Conservation (phyloP, 2,888 invertebrate genomes). For the Caradrina kadenii region DNA sequence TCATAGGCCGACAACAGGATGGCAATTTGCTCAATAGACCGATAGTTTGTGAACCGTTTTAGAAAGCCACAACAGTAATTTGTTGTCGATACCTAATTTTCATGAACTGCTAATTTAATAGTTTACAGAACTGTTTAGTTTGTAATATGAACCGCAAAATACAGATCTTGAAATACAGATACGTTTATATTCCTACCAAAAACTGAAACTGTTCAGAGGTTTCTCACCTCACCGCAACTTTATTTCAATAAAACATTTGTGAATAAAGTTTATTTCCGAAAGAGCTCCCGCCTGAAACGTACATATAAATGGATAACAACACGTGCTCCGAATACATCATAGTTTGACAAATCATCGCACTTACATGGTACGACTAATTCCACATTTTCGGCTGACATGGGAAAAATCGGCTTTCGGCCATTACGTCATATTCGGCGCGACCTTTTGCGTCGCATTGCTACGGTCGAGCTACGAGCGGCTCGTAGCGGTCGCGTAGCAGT, state of each 20-base stretch:
- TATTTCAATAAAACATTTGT: conserved; percentile 4
- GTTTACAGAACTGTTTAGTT: background rate
- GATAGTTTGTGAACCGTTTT: conserved; percentile 22
- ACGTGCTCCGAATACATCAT: conserved; percentile 40
- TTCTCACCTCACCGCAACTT: conserved; percentile 1
- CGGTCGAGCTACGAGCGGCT: conserved; percentile 71
- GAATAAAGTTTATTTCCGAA: conserved; percentile 2
- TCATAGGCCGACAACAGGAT: conserved; percentile 28
- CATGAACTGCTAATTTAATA: conserved; percentile 8
- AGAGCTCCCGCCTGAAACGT: conserved; percentile 4
- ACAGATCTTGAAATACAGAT: background rate
- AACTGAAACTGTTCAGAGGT: background rate
- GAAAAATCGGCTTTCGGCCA: conserved; percentile 55
- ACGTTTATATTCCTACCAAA: background rate
- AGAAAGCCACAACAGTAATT: conserved; percentile 21
- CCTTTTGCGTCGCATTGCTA: conserved; percentile 76
- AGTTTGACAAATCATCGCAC: conserved; percentile 58
- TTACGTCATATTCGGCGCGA: conserved; percentile 75
- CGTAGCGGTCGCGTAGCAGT: conserved; percentile 81
- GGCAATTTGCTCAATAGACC: conserved; percentile 38
- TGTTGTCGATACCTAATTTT: conserved; percentile 4
- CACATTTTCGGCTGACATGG: conserved; percentile 50
- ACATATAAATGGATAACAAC: conserved; percentile 42
- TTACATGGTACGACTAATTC: conserved; percentile 45
- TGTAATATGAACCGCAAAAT: background rate